Percentiles rank a stretch among this genome's conserved stretches.
Conservation (phyloP, 2,888 invertebrate genomes). For the Drosophila borealis region DNA sequence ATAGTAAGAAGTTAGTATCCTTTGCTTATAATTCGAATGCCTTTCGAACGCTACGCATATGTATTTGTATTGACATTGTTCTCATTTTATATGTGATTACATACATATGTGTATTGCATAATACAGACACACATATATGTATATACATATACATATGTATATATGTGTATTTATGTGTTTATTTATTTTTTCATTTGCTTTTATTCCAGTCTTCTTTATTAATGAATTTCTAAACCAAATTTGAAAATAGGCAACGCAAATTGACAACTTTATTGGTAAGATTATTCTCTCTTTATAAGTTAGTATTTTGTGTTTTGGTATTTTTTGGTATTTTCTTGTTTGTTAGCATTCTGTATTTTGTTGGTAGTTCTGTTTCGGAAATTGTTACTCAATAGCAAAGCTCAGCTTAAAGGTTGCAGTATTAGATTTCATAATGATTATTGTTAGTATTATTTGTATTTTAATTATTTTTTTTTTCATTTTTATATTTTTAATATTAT, state of each 20-base stretch:
- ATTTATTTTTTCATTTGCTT: slow-evolving; percentile 54
- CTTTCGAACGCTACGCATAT: slow-evolving; percentile 47
- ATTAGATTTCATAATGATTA: slow-evolving; percentile 54
- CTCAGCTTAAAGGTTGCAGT: slow-evolving; percentile 64
- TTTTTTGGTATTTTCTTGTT: slow-evolving; percentile 15
- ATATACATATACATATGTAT: slow-evolving; percentile 43
- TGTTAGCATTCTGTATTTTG: slow-evolving; percentile 18
- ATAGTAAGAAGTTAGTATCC: slow-evolving; percentile 32
- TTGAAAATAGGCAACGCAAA: slow-evolving; percentile 54
- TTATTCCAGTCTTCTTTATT: slow-evolving; percentile 75
- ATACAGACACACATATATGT: slow-evolving; percentile 46
- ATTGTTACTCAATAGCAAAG: slow-evolving; percentile 60
- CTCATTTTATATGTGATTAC: slow-evolving; percentile 16
- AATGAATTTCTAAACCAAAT: slow-evolving; percentile 55
- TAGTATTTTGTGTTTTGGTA: slow-evolving; percentile 15
- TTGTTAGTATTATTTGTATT: slow-evolving; percentile 23
- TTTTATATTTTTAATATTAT: slow-evolving; percentile 31
- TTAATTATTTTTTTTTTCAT: slow-evolving; percentile 21
- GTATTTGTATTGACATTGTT: slow-evolving; percentile 48
- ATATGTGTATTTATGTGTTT: slow-evolving; percentile 46
- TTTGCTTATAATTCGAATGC: slow-evolving; percentile 39
- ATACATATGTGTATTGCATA: slow-evolving; percentile 17
- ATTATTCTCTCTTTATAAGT: slow-evolving; percentile 28
- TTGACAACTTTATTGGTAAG: slow-evolving; percentile 59
- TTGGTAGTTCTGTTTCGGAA: slow-evolving; percentile 48